Conservation (phyloP, 2,113 vertebrate genomes). For the Perca fluviatilis region DNA sequence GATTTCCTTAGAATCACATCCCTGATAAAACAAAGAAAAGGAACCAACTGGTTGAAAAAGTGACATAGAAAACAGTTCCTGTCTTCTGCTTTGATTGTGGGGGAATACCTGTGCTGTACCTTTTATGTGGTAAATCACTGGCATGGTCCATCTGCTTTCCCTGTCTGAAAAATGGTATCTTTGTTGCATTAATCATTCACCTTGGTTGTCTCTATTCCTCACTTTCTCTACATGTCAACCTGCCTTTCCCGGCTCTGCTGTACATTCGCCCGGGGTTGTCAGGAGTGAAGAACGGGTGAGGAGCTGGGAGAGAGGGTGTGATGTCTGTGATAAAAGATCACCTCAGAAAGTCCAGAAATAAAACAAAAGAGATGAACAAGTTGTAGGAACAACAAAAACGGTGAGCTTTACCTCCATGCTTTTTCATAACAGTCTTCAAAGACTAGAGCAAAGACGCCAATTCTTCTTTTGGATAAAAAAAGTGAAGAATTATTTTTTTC, state of each 20-base stretch:
- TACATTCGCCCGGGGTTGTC: conserved; percentile 55
- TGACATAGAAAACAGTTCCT: conserved; percentile 55
- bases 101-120: conserved; percentile 25
- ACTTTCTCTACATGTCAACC: conserved; percentile 21
- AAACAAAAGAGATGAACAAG: conserved; percentile 43
- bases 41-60: conserved; percentile 52
- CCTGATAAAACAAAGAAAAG: conserved; percentile 78
- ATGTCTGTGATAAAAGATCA: conserved; percentile 39
- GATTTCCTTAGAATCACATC: conserved; percentile 77
- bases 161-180: conserved; percentile 61
- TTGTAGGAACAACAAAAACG: conserved; percentile 64
- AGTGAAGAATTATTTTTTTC: conserved; percentile 6
- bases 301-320: conserved; percentile 38
- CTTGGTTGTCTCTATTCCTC: conserved; percentile 27
- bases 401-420: conserved; percentile 30
- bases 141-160: conserved; percentile 61
- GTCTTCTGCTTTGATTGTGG: conserved; percentile 39
- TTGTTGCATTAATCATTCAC: conserved; percentile 77
- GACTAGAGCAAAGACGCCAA: conserved; percentile 45
- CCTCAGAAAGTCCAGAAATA: conserved; percentile 59
- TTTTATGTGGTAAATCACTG: conserved; percentile 54
- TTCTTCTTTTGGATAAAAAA: conserved; percentile 64
- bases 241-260: not conserved
- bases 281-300: conserved; percentile 43
- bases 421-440: conserved; percentile 49